A percentile compares a stretch with the other conserved stretches of the same genome.
Evolutionary conservation across 2,888 invertebrate species (phyloP).

Genomic region (Cybosia mesomella): DNA sequence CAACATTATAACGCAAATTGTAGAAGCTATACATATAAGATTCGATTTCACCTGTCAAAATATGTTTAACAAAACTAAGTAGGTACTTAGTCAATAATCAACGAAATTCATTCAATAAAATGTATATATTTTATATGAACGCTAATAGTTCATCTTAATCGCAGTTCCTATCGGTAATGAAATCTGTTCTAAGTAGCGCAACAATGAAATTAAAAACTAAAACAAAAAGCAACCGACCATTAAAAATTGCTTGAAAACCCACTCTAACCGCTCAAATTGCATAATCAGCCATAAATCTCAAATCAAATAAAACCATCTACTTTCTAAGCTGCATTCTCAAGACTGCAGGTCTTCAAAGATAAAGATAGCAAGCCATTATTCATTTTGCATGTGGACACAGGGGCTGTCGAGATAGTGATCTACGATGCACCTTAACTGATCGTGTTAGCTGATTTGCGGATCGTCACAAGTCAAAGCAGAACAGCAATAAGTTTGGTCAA

Average conservation of each 20-base stretch:
- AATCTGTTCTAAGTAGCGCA: neutral
- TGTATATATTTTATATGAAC: too few relatives aligned
- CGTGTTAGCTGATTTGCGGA: conserved; percentile 44
- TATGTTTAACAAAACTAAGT: neutral
- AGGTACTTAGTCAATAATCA: too few relatives aligned
- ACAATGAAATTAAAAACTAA: conserved; percentile 2
- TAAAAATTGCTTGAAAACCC: conserved; percentile 24
- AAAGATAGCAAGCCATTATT: conserved; percentile 50
- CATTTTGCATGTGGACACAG: conserved; percentile 50
- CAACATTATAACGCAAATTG: too few relatives aligned
- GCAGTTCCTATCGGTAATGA: neutral
- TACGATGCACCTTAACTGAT: conserved; percentile 38
- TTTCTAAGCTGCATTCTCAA: conserved; percentile 46
- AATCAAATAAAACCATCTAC: conserved; percentile 47
- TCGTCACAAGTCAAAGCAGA: conserved; percentile 28
- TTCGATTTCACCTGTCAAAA: neutral
- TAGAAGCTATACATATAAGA: too few relatives aligned
- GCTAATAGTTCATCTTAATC: neutral
- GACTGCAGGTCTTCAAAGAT: conserved; percentile 36
- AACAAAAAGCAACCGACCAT: neutral
- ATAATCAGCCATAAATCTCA: conserved; percentile 24
- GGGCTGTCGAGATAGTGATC: conserved; percentile 50
- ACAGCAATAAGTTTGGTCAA: conserved; percentile 28
- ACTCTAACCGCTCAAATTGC: conserved; percentile 30
- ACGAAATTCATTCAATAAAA: too few relatives aligned